These are phyloP conservation scores for Sinella curviseta DNA, from an alignment of 1,140 invertebrate genomes.

Conservation along the genomic window DNA sequence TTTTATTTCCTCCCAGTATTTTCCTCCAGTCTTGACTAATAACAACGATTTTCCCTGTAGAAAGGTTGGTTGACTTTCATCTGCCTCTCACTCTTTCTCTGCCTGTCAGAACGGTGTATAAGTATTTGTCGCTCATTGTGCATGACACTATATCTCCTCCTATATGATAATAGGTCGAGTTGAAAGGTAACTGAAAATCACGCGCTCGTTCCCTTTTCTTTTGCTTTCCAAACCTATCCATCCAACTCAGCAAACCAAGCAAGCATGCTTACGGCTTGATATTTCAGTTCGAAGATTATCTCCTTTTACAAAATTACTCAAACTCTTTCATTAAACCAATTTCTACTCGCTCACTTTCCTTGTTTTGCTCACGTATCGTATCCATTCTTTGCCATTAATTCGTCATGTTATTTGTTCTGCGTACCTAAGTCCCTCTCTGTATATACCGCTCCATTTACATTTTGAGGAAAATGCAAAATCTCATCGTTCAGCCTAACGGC, in stretches of 20 bases:
- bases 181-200: constrained; percentile 3
- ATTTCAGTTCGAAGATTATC: neutral
- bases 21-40: neutral
- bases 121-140: too few relatives aligned
- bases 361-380: too few relatives aligned
- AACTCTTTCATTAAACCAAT: neutral
- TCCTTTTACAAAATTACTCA: neutral
- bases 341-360: too few relatives aligned
- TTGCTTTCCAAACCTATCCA: neutral
- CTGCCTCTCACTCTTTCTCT: neutral
- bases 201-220: neutral
- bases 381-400: too few relatives aligned
- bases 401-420: too few relatives aligned
- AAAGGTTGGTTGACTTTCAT: neutral
- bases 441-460: too few relatives aligned
- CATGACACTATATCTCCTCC: too few relatives aligned
- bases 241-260: neutral
- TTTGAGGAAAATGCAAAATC: too few relatives aligned
- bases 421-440: too few relatives aligned
- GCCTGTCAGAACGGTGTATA: too few relatives aligned
- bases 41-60: neutral
- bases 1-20: neutral
- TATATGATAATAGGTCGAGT: neutral
- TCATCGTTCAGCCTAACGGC: too few relatives aligned
- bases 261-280: neutral